A percentile compares a stretch with the other conserved stretches of the same genome.
Conservation (phyloP, 1,140 invertebrate species). For the Trialeurodes vaporariorum region DNA sequence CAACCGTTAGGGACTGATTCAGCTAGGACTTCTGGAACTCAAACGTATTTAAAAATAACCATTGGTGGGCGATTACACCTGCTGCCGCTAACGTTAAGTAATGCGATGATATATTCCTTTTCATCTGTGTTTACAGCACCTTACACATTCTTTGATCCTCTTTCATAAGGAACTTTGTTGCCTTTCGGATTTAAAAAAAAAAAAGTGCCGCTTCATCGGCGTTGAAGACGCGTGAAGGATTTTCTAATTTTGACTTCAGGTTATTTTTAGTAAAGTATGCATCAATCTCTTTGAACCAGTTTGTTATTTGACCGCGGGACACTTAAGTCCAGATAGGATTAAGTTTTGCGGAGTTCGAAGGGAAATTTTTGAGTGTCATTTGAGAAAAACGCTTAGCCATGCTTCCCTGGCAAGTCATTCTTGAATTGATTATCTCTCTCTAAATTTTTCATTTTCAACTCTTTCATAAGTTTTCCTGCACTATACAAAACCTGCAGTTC, state of each 20-base stretch:
- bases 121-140: slow-evolving; percentile 6
- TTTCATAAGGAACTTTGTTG: slow-evolving; percentile 15
- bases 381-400: slow-evolving; percentile 31
- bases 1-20: slow-evolving; percentile 21
- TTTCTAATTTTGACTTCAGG: slow-evolving; percentile 16
- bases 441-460: background rate
- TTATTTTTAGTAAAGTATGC: slow-evolving; percentile 25
- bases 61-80: slow-evolving; percentile 14
- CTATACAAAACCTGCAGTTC: background rate
- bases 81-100: slow-evolving; percentile 14
- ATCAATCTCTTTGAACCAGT: slow-evolving; percentile 28
- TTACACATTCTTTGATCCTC: slow-evolving; percentile 19
- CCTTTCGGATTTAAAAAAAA: slow-evolving; percentile 16
- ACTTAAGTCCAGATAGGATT: slow-evolving; percentile 23
- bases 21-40: slow-evolving; percentile 13
- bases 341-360: slow-evolving; percentile 25
- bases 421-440: too few relatives aligned
- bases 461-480: background rate
- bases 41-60: background rate
- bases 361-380: slow-evolving; percentile 24
- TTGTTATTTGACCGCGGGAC: slow-evolving; percentile 24
- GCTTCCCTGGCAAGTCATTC: slow-evolving; percentile 26
- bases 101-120: slow-evolving; percentile 19
- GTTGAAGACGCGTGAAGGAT: slow-evolving; percentile 21
- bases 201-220: slow-evolving; percentile 20